Conservation (phyloP, 2,113 vertebrate species). For the Vulpes vulpes region DNA sequence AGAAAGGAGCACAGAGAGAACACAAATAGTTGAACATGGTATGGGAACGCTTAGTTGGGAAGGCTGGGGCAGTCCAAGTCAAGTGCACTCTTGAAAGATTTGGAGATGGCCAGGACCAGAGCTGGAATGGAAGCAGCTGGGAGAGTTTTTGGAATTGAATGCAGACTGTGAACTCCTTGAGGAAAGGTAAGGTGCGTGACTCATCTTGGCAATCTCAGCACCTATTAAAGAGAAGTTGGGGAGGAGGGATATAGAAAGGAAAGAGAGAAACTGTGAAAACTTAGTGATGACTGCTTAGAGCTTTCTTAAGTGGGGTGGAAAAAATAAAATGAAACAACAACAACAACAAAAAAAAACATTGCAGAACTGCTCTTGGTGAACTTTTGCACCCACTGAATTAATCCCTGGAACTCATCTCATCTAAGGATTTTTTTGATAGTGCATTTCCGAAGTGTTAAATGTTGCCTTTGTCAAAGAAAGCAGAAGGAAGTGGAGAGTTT, state of each 20-base stretch:
- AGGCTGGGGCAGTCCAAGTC: background rate
- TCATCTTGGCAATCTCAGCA: background rate
- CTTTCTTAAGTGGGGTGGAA: background rate
- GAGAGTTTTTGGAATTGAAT: background rate
- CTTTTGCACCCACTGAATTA: background rate
- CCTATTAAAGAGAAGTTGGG: background rate
- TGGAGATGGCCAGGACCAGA: background rate
- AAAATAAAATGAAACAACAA: background rate
- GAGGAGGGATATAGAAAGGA: background rate
- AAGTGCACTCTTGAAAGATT: background rate
- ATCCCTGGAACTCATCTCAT: background rate
- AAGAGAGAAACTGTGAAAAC: background rate
- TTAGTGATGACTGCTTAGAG: background rate
- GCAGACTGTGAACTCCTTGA: background rate
- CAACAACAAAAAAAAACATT: background rate
- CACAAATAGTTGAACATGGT: background rate
- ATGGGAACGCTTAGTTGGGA: background rate
- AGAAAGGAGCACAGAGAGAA: background rate
- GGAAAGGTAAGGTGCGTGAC: background rate
- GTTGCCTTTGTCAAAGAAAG: slow-evolving; percentile 12
- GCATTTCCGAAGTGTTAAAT: background rate
- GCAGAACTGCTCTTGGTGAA: background rate
- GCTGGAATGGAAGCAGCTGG: background rate
- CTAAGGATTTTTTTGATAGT: background rate
- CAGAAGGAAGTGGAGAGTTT: background rate